These are phyloP conservation scores for Trachelus iudaicus DNA, from an alignment of 2,888 invertebrate species.

Conservation along the genomic window DNA sequence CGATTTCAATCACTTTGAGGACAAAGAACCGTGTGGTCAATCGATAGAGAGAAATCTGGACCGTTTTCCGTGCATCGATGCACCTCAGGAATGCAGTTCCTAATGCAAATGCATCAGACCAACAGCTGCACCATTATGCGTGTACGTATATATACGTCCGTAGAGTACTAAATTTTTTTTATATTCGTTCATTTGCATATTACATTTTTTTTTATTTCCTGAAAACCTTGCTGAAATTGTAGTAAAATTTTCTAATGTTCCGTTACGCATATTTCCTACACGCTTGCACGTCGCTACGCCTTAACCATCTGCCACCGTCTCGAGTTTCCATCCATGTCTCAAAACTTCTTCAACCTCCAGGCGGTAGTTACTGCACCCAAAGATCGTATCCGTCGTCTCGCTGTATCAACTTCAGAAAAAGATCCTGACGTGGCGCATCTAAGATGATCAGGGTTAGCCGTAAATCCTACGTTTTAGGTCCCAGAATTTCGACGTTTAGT, in stretches of 20 bases:
- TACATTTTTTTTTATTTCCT: not conserved
- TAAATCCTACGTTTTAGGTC: conserved; percentile 29
- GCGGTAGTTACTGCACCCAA: too few relatives aligned
- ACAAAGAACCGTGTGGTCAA: not conserved
- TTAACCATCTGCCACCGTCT: not conserved
- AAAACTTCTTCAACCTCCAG: too few relatives aligned
- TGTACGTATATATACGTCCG: not conserved
- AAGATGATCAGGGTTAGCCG: conserved; percentile 19
- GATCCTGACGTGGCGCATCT: not conserved
- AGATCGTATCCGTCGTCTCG: too few relatives aligned
- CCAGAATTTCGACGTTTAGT: conserved; percentile 15
- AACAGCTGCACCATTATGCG: not conserved
- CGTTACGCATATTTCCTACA: not conserved
- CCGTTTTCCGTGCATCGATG: not conserved
- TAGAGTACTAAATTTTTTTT: not conserved
- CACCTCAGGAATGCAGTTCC: not conserved
- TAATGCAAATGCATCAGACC: not conserved
- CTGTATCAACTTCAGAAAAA: not conserved
- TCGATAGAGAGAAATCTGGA: not conserved
- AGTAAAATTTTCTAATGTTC: not conserved
- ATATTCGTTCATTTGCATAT: not conserved
- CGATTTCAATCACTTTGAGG: not conserved
- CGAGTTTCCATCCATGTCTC: not conserved
- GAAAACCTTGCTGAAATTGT: not conserved
- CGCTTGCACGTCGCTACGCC: not conserved